These are phyloP conservation scores for Nematopogon swammerdamellus DNA, from an alignment of 2,888 invertebrate genomes.

Conservation along the genomic window DNA sequence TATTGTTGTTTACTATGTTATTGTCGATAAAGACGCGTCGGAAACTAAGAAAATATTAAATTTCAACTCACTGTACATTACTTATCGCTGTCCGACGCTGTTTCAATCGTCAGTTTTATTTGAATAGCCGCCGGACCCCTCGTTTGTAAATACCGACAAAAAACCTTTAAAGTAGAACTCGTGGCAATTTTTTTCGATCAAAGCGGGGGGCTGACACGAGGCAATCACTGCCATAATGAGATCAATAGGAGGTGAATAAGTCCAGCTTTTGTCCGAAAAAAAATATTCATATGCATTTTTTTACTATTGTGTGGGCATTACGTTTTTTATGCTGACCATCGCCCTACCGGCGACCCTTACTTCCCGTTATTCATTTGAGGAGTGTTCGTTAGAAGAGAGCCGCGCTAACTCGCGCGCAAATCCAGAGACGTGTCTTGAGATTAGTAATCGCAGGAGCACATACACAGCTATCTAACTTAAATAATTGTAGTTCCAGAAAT, in stretches of 20 bases:
- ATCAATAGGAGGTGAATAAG: background rate
- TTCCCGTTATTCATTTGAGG: background rate
- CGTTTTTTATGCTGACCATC: conserved; percentile 22
- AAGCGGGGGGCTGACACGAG: conserved; percentile 2
- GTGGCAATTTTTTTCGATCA: background rate
- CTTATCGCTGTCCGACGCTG: no score
- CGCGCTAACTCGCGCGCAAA: no score
- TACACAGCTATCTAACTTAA: no score
- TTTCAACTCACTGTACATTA: no score
- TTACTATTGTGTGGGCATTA: conserved; percentile 15
- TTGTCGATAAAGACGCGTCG: no score
- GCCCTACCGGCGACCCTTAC: background rate
- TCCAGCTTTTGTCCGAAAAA: background rate
- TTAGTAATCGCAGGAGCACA: no score
- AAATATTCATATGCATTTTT: conserved; percentile 25
- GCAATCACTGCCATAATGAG: conserved; percentile 4
- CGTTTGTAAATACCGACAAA: background rate
- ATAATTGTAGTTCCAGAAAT: no score
- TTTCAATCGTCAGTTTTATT: no score
- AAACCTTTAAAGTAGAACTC: background rate
- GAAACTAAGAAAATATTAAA: no score
- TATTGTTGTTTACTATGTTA: no score
- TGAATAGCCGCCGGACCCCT: no score
- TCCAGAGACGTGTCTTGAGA: no score
- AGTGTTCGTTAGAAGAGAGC: background rate